Percentiles rank a stretch among this genome's conserved stretches.
phyloP scores from a whole-genome alignment of 2,888 invertebrate genomes.

The Auanema sp. region DNA sequence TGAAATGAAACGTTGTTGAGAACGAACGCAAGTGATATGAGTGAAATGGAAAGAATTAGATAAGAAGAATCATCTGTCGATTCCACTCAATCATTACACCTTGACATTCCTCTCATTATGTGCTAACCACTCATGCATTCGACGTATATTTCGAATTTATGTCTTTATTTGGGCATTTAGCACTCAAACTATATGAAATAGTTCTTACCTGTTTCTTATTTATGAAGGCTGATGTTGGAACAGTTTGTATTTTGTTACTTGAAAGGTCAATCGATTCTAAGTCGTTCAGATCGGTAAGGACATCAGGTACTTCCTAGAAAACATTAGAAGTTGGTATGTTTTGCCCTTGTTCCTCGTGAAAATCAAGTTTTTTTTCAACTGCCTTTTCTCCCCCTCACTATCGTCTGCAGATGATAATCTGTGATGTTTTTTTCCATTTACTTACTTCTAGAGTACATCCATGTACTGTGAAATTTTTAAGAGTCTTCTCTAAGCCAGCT shows the following conservation, averaged over 20 bases:
- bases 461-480: conserved; percentile 49
- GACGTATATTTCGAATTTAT: background rate
- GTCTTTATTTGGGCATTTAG: background rate
- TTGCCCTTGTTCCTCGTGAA: background rate
- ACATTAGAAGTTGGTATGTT: background rate
- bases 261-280: conserved; percentile 30
- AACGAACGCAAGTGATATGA: too few species aligned
- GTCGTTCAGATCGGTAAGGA: conserved; percentile 25
- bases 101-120: conserved; percentile 1
- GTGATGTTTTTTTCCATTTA: background rate
- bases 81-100: background rate
- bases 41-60: too few species aligned
- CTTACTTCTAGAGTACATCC: conserved; percentile 45
- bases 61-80: too few species aligned
- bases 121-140: background rate
- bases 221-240: conserved; percentile 25
- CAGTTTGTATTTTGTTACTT: conserved; percentile 33
- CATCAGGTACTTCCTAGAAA: conserved; percentile 31
- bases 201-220: conserved; percentile 33
- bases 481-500: conserved; percentile 31
- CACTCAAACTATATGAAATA: background rate
- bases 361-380: background rate
- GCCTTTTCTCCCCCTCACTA: background rate
- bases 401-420: conserved; percentile 4
- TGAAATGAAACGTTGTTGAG: too few species aligned